These are phyloP conservation scores for Ammodytes dubius DNA, from an alignment of 2,113 vertebrate species.

Conservation along the genomic window DNA sequence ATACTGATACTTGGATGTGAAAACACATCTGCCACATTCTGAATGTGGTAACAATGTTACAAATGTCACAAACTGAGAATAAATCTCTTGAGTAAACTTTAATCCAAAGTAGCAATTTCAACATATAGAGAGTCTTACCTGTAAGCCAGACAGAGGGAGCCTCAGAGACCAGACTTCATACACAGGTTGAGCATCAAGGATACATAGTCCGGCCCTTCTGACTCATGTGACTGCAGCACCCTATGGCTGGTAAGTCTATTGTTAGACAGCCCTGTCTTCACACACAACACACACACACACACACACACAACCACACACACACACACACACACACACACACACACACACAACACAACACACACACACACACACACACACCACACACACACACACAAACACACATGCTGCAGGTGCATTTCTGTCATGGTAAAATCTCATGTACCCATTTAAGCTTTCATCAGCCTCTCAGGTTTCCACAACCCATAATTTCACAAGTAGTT, in stretches of 20 bases:
- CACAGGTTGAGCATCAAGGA: constrained; percentile 73
- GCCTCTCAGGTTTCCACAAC: constrained; percentile 44
- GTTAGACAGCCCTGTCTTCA: constrained; percentile 70
- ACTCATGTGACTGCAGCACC: constrained; percentile 78
- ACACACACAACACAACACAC: neutral
- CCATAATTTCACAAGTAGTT: constrained; percentile 22
- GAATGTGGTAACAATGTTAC: too few species aligned
- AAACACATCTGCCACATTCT: too few species aligned
- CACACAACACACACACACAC: constrained; percentile 15
- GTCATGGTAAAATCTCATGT: constrained; percentile 25
- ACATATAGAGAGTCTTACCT: constrained; percentile 70
- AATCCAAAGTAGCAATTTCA: neutral
- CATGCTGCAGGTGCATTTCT: constrained; percentile 32
- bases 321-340: neutral
- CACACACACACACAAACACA: neutral
- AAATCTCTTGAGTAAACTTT: neutral
- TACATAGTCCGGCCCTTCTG: constrained; percentile 72
- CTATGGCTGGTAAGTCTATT: constrained; percentile 79
- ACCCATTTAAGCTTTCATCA: constrained; percentile 49
- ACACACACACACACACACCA: neutral
- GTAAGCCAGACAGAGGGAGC: constrained; percentile 49
- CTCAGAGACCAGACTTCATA: constrained; percentile 60
- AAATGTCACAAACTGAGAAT: neutral
- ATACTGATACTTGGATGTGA: too few species aligned
- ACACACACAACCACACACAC: constrained; percentile 20